Conservation (phyloP, 2,888 invertebrate species). For the Aspidiotus destructor region DNA sequence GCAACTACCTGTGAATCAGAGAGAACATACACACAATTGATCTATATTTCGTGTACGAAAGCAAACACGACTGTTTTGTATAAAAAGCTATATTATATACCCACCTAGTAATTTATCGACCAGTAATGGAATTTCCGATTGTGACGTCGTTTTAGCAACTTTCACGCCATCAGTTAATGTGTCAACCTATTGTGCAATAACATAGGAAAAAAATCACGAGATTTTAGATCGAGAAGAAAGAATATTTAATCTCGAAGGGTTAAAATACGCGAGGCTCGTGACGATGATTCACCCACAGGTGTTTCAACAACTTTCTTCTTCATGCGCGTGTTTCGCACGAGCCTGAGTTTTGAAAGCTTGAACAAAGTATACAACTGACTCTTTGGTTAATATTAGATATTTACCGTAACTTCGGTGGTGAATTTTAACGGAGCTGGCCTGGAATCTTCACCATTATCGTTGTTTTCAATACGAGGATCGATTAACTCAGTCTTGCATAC, state of each 20-base stretch:
- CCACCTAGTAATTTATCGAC: slow-evolving; percentile 53
- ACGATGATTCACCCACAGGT: too few relatives aligned
- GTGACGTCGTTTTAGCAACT: slow-evolving; percentile 37
- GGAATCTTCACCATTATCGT: slow-evolving; percentile 35
- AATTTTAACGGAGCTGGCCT: slow-evolving; percentile 38
- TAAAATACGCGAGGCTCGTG: too few relatives aligned
- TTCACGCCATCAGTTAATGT: slow-evolving; percentile 21
- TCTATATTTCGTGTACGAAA: too few relatives aligned
- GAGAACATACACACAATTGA: not conserved
- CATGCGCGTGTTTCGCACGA: too few relatives aligned
- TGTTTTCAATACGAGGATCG: slow-evolving; percentile 19
- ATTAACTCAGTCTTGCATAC: slow-evolving; percentile 9
- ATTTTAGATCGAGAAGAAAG: not conserved
- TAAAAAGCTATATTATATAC: slow-evolving; percentile 23
- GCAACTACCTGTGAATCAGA: slow-evolving; percentile 36
- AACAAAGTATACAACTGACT: not conserved
- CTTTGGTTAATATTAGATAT: not conserved
- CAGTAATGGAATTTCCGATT: slow-evolving; percentile 46
- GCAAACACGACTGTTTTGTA: not conserved
- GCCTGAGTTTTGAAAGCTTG: not conserved
- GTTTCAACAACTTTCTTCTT: not conserved
- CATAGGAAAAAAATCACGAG: slow-evolving; percentile 1
- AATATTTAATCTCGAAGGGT: not conserved
- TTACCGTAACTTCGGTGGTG: slow-evolving; percentile 35
- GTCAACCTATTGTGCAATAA: slow-evolving; percentile 22